Base-by-base conservation (phyloP, 2,888 invertebrate species). In the Nematopogon swammerdamellus region DNA sequence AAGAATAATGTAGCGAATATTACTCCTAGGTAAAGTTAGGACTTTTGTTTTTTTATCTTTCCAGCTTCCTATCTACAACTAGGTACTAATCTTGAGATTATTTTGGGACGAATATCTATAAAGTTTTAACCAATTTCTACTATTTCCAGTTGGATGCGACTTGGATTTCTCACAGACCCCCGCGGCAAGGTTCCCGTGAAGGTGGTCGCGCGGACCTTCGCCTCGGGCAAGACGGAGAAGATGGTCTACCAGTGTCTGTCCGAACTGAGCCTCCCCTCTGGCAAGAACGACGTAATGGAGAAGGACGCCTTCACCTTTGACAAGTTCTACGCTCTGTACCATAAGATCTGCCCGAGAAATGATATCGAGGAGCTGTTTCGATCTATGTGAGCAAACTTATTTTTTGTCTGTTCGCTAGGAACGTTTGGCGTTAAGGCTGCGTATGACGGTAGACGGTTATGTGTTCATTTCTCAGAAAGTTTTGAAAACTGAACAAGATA, bases 181-280 rank as follows among this genome's bases (percentile, higher is more conserved):
- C 90, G 89, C 63, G 95, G 96, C 42, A 95, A 96, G 76, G 97
- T 99, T 51, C 97, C 98, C 2, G 96, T 98, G 2, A 93, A 95
- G 80, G 93, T 95, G 47, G 91, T 99, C 30, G 95, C 97, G 50
- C 84, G 95, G 65, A 99, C 98, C 51, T 99, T 99, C 79, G 97
- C 98, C 2, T 98, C 98, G n/a, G 99, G 99, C 30, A 97, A 97
- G 81, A 97, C 97, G 3, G 99, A 99, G 75, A 97, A 96, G 73
- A 83, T 97, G 68, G 95, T 99, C 30, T 97, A 97, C 80, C 97
- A 98, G 67, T 95, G 95, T 71, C 83, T 99, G 56, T 88, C 91
- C 49, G 98, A 98, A 65, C 83, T 97, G 54, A 95, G 91, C 19
- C 84, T 99, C 55, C 97, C 98, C 0, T 91, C 92, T 53, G 97